Evolutionary conservation across 1,140 invertebrate genomes (phyloP), one percentile per base, ranked within the genome.

Genomic region (Paracyclopina nana): DNA sequence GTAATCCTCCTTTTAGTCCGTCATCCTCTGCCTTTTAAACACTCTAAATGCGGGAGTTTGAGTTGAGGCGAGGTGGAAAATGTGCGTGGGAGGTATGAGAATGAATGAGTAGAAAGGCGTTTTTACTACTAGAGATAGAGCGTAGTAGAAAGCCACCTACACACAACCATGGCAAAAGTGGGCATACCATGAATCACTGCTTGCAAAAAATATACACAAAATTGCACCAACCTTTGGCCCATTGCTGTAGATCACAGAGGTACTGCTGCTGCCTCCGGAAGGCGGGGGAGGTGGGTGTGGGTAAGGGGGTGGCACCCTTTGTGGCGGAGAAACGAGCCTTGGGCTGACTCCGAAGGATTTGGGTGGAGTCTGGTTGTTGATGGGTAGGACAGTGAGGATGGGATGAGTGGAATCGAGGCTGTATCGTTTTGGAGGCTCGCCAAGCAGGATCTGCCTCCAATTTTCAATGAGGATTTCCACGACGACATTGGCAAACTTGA

Each of bases 401-500:
- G n/a, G n/a, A n/a, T n/a, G n/a, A n/a, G n/a, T n/a, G n/a, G n/a
- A n/a, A n/a, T n/a, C n/a, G n/a, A n/a, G n/a, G n/a, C n/a, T n/a
- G n/a, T n/a, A n/a, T n/a, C n/a, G n/a, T n/a, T n/a, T n/a, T 22
- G 42, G 16, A 18, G 16, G 42, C 25, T 48, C 45, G 14, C 27
- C 27, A 14, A 14, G 30, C 16, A 48, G 27, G 5, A 52, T 26
- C 31, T 26, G 34, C 27, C 27, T 40, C 50, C 50, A 90, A 67
- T 95, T 81, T 57, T 88, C 82, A 52, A 96, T 88, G 28, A 97
- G 71, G 60, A 95, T 86, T 68, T 96, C 91, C 25, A 96, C 86
- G 42, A 96, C 83, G 57, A 95, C 82, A 68, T 96, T 96, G 64
- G 86, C 90, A 72, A 96, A 97, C 68, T 97, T 97, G 50, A 96